Base-by-base conservation (phyloP, 2,113 vertebrate genomes). In the Nyctibius bracteatus region DNA sequence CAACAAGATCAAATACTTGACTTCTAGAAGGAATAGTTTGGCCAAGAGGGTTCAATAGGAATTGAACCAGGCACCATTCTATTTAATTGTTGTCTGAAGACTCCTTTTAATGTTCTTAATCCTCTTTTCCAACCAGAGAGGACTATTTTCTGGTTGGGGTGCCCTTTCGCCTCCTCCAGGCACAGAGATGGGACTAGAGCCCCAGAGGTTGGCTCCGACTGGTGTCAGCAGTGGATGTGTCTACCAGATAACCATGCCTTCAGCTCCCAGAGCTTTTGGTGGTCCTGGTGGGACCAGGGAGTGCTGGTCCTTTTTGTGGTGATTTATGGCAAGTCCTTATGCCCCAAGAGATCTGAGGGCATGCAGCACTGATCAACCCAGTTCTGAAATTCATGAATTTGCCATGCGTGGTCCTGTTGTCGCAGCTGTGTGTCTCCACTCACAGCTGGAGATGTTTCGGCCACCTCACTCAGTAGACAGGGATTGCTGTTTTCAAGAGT, bases 361-460 rank as follows among this genome's bases (percentile, higher is more conserved):
- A 30, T 0, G 5, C 13, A 37, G 44, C 13, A 14, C 4, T 1
- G 5, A 67, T 44, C 43, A 72, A 0, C 19, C 35, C 5, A 7
- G 72, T 61, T 79, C 65, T 79, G 19, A 46, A 44, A 41, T 83
- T 33, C 31, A 15, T 58, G 71, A 62, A 70, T 62, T 74, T 81
- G 54, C 49, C n/a, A 5, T 75, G 58, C 2, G 4, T 0, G 3
- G 39, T 78, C 52, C 46, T 77, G 39, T 41, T 86, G 49, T 67
- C 2, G 2, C 80, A 62, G 62, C 57, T 90, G 43, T 35, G 41
- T 77, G 54, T 41, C 39, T 91, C 51, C 25, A 2, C 33, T 58
- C 24, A 17, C 8, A 27, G 55, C 61, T 85, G 77, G 89, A 83
- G 92, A 20, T 35, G 18, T 72, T 88, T 22, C 4, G 8, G 31